Evolutionary conservation across 2,113 vertebrate genomes (phyloP).

Genomic region (Ranitomeya imitator): DNA sequence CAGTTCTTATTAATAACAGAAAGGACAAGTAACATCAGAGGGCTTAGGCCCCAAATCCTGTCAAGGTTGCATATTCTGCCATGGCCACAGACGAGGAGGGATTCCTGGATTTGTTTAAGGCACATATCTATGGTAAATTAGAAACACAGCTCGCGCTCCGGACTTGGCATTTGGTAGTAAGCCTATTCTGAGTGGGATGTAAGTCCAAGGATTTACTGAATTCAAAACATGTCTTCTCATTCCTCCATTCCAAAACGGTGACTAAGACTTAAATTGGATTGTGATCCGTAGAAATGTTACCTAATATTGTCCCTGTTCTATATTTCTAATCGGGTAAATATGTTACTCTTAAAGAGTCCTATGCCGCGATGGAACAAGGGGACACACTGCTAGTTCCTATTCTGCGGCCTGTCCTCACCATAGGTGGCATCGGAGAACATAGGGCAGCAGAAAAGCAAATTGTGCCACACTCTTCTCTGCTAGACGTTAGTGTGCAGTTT

Average conservation of each 20-base stretch:
- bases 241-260: background rate
- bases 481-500: background rate
- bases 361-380: background rate
- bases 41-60: constrained; percentile 36
- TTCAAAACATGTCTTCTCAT: constrained; percentile 46
- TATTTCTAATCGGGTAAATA: background rate
- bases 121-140: constrained; percentile 45
- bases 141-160: constrained; percentile 31
- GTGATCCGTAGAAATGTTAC: background rate
- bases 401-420: background rate
- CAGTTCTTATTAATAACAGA: constrained; percentile 10
- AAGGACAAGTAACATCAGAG: constrained; percentile 9
- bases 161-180: constrained; percentile 36
- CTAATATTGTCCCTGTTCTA: background rate
- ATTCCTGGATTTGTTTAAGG: constrained; percentile 39
- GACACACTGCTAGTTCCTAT: background rate
- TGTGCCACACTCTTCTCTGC: background rate
- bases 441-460: background rate
- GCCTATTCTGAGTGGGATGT: constrained; percentile 31
- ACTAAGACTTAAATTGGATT: constrained; percentile 5
- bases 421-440: background rate
- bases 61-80: constrained; percentile 5
- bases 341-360: background rate
- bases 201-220: constrained; percentile 38
- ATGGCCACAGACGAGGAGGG: constrained; percentile 30